These are phyloP conservation scores for Apotomis betuletana DNA, from an alignment of 2,888 invertebrate species.

Conservation along the genomic window DNA sequence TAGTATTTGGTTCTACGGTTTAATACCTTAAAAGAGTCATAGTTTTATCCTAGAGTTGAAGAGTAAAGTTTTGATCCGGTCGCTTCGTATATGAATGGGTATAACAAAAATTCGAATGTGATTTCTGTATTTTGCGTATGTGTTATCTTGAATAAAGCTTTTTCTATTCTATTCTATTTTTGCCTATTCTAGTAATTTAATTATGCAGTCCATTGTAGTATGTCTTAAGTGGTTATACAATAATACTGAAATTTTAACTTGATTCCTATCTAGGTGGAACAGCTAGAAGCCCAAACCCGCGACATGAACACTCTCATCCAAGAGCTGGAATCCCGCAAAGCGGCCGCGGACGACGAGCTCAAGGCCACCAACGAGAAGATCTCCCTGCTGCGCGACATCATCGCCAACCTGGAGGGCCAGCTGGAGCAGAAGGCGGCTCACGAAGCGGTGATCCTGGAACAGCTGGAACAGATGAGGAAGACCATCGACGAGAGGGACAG, in stretches of 20 bases:
- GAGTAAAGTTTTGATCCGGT: too few relatives aligned
- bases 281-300: conserved; percentile 89
- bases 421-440: conserved; percentile 86
- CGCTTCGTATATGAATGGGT: too few relatives aligned
- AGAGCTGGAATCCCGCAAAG: conserved; percentile 85
- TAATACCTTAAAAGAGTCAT: too few relatives aligned
- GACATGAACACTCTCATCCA: conserved; percentile 86
- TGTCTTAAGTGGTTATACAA: too few relatives aligned
- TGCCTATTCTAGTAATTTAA: too few relatives aligned
- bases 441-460: conserved; percentile 85
- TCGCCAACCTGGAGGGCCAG: conserved; percentile 89
- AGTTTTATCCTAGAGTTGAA: too few relatives aligned
- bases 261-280: conserved; percentile 85
- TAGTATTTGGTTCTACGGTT: too few relatives aligned
- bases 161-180: too few relatives aligned
- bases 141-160: too few relatives aligned
- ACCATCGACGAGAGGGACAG: conserved; percentile 82
- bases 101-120: too few relatives aligned
- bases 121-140: too few relatives aligned
- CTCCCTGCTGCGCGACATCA: conserved; percentile 88
- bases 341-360: conserved; percentile 87
- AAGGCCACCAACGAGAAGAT: conserved; percentile 91
- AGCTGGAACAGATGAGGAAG: conserved; percentile 82
- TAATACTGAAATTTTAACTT: neutral
- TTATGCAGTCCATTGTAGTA: too few relatives aligned